These are phyloP conservation scores for Elgaria multicarinata DNA, from an alignment of 2,113 vertebrate genomes.

Conservation along the genomic window DNA sequence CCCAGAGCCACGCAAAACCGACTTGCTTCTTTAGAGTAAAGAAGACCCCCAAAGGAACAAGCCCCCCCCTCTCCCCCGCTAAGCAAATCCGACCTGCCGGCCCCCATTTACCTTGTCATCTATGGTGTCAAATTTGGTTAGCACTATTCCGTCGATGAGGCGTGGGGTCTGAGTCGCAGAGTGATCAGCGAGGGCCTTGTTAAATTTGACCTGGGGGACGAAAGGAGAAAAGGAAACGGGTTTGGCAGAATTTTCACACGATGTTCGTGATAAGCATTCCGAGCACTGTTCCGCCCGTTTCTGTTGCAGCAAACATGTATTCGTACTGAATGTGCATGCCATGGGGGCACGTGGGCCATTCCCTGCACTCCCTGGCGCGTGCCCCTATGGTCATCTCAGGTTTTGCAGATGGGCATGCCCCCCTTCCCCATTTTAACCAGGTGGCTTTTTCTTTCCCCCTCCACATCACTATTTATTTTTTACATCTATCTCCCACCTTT, in stretches of 20 bases:
- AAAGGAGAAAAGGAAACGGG: rapidly evolving
- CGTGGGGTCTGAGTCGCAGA: conserved; percentile 93
- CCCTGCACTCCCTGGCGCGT: neutral
- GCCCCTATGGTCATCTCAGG: too few relatives aligned
- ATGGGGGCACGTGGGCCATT: neutral
- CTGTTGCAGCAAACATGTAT: neutral
- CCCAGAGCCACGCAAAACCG: neutral
- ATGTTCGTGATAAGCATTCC: too few relatives aligned
- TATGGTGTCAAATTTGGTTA: conserved; percentile 98
- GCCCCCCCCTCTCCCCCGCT: neutral
- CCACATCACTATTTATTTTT: too few relatives aligned
- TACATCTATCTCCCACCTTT: too few relatives aligned
- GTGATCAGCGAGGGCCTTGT: conserved; percentile 96
- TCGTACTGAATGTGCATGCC: neutral
- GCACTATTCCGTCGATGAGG: conserved; percentile 97
- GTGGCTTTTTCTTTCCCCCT: too few relatives aligned
- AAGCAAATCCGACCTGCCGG: rapidly evolving
- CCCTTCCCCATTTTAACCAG: too few relatives aligned
- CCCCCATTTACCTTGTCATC: conserved; percentile 93
- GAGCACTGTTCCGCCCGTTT: neutral
- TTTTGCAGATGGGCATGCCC: too few relatives aligned
- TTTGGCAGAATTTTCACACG: rapidly evolving
- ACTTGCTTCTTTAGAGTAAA: neutral
- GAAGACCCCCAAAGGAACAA: neutral
- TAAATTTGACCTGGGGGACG: conserved; percentile 93